phyloP scores from a whole-genome alignment of 2,113 vertebrate genomes.

The Bombycilla garrulus region DNA sequence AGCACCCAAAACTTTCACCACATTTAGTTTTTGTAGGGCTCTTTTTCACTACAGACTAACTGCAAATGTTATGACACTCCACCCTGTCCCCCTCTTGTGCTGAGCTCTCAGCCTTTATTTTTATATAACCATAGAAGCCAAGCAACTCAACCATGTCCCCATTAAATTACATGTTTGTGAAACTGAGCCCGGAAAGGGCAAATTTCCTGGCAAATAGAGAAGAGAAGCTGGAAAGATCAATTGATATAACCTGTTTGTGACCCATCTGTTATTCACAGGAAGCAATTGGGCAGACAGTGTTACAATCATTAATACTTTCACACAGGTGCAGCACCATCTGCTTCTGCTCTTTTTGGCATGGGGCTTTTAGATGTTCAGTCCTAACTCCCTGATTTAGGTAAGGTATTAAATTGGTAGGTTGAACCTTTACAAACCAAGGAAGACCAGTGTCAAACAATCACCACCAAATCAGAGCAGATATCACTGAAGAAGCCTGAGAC shows the following conservation, averaged over 20 bases:
- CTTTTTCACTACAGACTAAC: background rate
- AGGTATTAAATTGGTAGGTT: background rate
- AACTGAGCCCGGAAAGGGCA: conserved; percentile 26
- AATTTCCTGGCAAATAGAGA: conserved; percentile 8
- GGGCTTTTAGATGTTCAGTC: background rate
- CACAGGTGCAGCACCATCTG: conserved; percentile 36
- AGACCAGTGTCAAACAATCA: background rate
- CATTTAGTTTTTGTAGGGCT: background rate
- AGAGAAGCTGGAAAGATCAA: conserved; percentile 42
- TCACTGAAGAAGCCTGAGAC: background rate
- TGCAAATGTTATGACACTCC: background rate
- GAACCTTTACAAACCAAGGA: background rate
- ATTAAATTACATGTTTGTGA: background rate
- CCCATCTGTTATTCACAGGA: conserved; percentile 23
- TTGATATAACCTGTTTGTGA: conserved; percentile 51
- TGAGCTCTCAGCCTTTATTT: background rate
- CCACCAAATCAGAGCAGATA: background rate
- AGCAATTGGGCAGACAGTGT: conserved; percentile 30
- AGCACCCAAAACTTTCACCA: background rate
- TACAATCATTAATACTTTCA: background rate
- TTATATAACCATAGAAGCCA: background rate
- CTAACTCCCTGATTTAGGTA: background rate
- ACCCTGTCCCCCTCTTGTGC: background rate
- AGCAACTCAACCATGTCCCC: background rate
- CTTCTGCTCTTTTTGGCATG: background rate